Evolutionary conservation across 2,888 invertebrate species (phyloP), one percentile per base, ranked within the genome.

Genomic region (Agonum fuliginosum): DNA sequence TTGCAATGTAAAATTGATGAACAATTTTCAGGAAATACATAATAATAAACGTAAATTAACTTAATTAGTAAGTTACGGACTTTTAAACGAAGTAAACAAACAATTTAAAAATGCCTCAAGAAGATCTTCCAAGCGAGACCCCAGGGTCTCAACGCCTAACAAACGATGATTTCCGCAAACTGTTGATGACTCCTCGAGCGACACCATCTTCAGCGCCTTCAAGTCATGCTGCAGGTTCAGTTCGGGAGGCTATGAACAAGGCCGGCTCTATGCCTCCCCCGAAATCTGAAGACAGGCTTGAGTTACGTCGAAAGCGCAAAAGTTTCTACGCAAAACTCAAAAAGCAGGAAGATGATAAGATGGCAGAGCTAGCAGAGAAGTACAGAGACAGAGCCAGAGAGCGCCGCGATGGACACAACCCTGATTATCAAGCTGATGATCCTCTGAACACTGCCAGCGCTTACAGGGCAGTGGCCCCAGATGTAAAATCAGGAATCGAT

Each of bases 151-250:
- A 94, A 83, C 91, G 95, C 81, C 89, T 99, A 73, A 98, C 98
- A 5, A 99, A 99, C 89, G 98, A 97, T 85, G 99, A 99, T 88
- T 99, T 99, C 85, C 92, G 98, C 74, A 97, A 97, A 85, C 88
- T 99, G 70, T 88, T 99, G 81, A 98, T 98, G 94, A 98, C 98
- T 0, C 98, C 99, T 0, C 90, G 97, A 79, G 91, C 94, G 3
- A 93, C 94, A 0, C 91, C 92, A 0, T 88, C 89, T 4, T 88
- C 89, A 17, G 88, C 90, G 0, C 90, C 91, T 62, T 89, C 86
- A 81, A 88, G 82, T 81, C 70, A 77, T 77, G 87, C 81, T 81
- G 90, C 84, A 0, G 93, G 93, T 2, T 92, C 93, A 0, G 90
- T 92, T 5, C 88, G 93, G 20, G 93, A 93, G 84, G 92, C 92